Conservation (phyloP, 2,888 invertebrate genomes). For the Balanococcus diminutus region DNA sequence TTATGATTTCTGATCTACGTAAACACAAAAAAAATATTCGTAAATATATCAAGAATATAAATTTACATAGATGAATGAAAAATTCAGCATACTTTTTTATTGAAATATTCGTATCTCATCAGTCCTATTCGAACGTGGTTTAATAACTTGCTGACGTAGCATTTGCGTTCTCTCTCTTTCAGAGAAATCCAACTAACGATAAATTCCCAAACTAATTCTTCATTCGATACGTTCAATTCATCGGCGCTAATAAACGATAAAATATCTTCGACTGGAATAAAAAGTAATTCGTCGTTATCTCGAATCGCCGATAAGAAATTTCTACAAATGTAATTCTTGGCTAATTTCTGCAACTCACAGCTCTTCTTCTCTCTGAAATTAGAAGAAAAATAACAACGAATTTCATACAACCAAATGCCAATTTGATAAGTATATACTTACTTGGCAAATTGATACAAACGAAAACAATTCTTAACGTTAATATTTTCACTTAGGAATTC, state of each 20-base stretch:
- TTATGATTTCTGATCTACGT: conserved; percentile 49
- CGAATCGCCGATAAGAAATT: conserved; percentile 44
- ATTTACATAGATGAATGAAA: no score
- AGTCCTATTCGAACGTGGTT: conserved; percentile 45
- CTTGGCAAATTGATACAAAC: conserved; percentile 44
- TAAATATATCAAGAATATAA: no score
- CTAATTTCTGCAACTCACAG: conserved; percentile 6
- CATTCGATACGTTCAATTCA: conserved; percentile 45
- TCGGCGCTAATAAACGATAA: conserved; percentile 43
- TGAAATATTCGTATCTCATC: conserved; percentile 51
- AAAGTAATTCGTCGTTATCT: conserved; percentile 46
- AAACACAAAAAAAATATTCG: no score
- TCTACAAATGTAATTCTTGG: conserved; percentile 49
- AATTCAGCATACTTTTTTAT: conserved; percentile 34
- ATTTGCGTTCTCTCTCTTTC: conserved; percentile 42
- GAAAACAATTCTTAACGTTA: conserved; percentile 42
- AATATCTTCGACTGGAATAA: conserved; percentile 3
- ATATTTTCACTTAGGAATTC: conserved; percentile 46
- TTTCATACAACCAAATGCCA: neutral
- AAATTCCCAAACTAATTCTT: conserved; percentile 48
- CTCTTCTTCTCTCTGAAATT: conserved; percentile 41
- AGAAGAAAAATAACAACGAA: neutral
- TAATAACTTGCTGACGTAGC: conserved; percentile 15
- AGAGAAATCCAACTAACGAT: conserved; percentile 30
- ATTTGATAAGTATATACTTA: neutral